Conservation (phyloP, 2,113 vertebrate genomes). For the Austrofundulus limnaeus region DNA sequence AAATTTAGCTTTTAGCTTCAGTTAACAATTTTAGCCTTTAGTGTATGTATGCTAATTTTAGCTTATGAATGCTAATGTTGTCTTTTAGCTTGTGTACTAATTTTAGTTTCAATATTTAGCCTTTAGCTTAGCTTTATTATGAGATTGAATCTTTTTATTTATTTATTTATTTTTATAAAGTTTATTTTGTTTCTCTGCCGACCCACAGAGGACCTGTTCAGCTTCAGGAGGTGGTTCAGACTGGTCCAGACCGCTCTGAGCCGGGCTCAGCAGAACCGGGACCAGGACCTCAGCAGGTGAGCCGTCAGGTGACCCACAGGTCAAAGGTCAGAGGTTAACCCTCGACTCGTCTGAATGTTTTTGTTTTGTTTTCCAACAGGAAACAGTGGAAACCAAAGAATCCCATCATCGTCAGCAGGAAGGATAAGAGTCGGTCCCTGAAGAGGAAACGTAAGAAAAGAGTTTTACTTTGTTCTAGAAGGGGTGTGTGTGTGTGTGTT, state of each 20-base stretch:
- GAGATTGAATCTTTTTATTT: too few relatives aligned
- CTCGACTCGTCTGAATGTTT: too few relatives aligned
- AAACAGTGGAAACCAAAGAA: slow-evolving; percentile 49
- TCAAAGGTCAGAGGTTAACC: background rate
- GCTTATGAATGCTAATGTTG: too few relatives aligned
- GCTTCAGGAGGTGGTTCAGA: slow-evolving; percentile 59
- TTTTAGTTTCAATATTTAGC: too few relatives aligned
- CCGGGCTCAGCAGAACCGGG: background rate
- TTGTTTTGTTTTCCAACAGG: slow-evolving; percentile 28
- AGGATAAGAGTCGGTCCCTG: too few relatives aligned
- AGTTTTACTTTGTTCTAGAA: background rate
- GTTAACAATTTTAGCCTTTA: too few relatives aligned
- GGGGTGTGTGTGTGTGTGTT: too few relatives aligned
- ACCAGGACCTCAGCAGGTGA: background rate
- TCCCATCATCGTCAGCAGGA: background rate
- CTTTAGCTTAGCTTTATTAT: too few relatives aligned
- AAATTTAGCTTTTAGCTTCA: too few relatives aligned
- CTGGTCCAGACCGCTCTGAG: slow-evolving; percentile 45
- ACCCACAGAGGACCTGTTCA: slow-evolving; percentile 44
- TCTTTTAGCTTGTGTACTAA: too few relatives aligned
- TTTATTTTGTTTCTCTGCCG: background rate
- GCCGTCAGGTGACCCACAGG: background rate
- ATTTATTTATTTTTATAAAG: too few relatives aligned
- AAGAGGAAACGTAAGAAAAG: slow-evolving; percentile 56
- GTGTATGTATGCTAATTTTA: too few relatives aligned